phyloP scores from a whole-genome alignment of 2,888 invertebrate species.

The Anaspis maculata region DNA sequence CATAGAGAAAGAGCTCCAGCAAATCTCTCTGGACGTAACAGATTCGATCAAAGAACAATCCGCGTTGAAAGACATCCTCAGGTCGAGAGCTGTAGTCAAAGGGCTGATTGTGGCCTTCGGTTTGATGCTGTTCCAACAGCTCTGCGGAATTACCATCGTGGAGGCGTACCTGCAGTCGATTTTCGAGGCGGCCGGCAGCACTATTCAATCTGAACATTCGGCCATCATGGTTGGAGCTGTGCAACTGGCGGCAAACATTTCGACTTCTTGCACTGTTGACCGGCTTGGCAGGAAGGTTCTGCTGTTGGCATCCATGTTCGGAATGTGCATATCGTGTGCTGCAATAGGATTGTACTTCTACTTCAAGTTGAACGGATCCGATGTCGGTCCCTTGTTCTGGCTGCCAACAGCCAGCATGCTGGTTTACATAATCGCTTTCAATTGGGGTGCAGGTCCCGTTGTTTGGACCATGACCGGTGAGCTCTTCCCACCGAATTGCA shows the following conservation, averaged over 20 bases:
- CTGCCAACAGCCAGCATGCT: constrained; percentile 63
- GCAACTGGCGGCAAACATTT: too few relatives aligned
- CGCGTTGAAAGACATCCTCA: constrained; percentile 2
- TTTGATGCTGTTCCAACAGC: constrained; percentile 28
- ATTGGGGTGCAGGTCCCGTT: constrained; percentile 61
- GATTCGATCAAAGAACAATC: constrained; percentile 12
- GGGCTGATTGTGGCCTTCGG: constrained; percentile 35
- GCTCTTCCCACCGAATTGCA: constrained; percentile 68
- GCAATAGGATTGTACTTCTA: constrained; percentile 69
- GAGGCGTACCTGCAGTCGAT: constrained; percentile 67
- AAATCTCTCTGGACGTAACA: constrained; percentile 27
- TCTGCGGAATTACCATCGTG: constrained; percentile 63
- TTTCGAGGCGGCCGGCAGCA: constrained; percentile 43
- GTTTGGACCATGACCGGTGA: constrained; percentile 79
- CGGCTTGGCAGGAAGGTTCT: constrained; percentile 63
- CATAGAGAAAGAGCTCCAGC: constrained; percentile 7
- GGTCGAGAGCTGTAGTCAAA: constrained; percentile 16
- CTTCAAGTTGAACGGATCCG: constrained; percentile 32
- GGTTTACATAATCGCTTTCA: constrained; percentile 63
- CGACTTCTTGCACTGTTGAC: too few relatives aligned
- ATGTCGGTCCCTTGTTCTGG: constrained; percentile 46
- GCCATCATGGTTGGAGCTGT: constrained; percentile 73
- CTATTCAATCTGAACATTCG: constrained; percentile 49
- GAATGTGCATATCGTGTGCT: constrained; percentile 55
- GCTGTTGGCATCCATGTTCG: constrained; percentile 57